Evolutionary conservation across 2,888 invertebrate genomes (phyloP), one percentile per base, ranked within the genome.

Genomic region (Brachypalpus laphriformis): DNA sequence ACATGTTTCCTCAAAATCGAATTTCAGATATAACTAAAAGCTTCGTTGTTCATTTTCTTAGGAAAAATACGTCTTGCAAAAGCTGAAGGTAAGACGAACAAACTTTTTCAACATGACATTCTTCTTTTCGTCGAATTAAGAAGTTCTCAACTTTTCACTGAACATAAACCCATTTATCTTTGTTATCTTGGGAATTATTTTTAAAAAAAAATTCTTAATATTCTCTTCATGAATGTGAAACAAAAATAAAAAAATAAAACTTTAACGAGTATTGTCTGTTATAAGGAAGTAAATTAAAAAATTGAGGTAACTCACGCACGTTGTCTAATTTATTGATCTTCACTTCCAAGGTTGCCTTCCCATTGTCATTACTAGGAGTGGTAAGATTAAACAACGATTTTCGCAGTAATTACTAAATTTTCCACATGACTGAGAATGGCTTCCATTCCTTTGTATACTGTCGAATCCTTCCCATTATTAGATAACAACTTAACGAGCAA

Each of bases 241-340:
- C 18, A 11, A 57, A 57, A 56, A 25, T 8, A 25, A 51, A 11
- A 20, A 11, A 22, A 9, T 4, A 22, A 49, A 9, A 34, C n/a
- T 54, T 25, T 14, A 14, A 31, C 5, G 4, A 14, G 14, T 22
- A 3, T 3, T 16, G 25, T 54, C 31, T 28, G 11, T 14, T 40
- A n/a, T 6, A 14, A 14, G 14, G 1, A 40, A 40, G 14, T 40
- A 14, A 40, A 14, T 40, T 40, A n/a, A 11, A 22, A 25, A 22
- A 25, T n/a, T 25, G 11, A 49, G n/a, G 7, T 14, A 14, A 28
- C 25, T 14, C 6, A 25, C 2, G 56, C 34, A n/a, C 25, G 22
- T 6, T 65, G 20, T 49, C 18, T 65, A 22, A 65, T 65, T 49
- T 65, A 65, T 65, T 45, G 65, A 65, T 49, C 47, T 16, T 56